phyloP scores from a whole-genome alignment of 2,888 invertebrate species.

The Cheilosia grossa region DNA sequence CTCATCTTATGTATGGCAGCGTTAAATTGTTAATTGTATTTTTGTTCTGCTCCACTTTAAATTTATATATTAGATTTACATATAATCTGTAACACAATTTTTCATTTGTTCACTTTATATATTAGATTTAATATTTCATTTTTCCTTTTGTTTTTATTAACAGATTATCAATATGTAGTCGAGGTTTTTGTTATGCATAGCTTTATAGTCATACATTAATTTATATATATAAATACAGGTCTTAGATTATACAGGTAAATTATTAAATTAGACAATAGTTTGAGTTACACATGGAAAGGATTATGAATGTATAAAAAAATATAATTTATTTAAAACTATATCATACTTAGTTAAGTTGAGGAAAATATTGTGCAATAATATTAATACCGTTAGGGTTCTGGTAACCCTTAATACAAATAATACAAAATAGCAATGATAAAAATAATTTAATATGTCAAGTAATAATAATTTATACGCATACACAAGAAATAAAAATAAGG shows the following conservation, averaged over 20 bases:
- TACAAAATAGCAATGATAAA: slow-evolving; percentile 51
- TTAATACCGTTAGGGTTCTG: slow-evolving; percentile 39
- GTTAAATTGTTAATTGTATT: slow-evolving; percentile 28
- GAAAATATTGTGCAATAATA: slow-evolving; percentile 65
- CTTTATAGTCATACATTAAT: slow-evolving; percentile 44
- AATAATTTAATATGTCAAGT: slow-evolving; percentile 65
- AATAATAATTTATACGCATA: slow-evolving; percentile 60
- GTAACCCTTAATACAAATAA: slow-evolving; percentile 40
- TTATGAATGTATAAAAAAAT: slow-evolving; percentile 25
- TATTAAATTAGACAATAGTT: slow-evolving; percentile 48
- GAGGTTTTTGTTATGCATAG: slow-evolving; percentile 29
- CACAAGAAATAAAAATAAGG: slow-evolving; percentile 26
- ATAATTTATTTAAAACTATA: slow-evolving; percentile 34
- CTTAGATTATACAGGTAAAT: slow-evolving; percentile 27
- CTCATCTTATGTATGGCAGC: slow-evolving; percentile 64
- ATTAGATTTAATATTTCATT: slow-evolving; percentile 5
- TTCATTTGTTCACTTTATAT: slow-evolving; percentile 19
- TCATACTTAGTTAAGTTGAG: slow-evolving; percentile 40
- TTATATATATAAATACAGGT: slow-evolving; percentile 46
- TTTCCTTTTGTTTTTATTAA: slow-evolving; percentile 14
- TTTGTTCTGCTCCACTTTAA: slow-evolving; percentile 43
- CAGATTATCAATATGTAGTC: slow-evolving; percentile 51
- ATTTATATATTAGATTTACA: slow-evolving; percentile 42
- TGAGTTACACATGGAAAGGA: slow-evolving; percentile 52
- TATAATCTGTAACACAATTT: slow-evolving; percentile 25